Base-by-base conservation (phyloP, 2,888 invertebrate species). In the Hirtodrosophila alboralis region DNA sequence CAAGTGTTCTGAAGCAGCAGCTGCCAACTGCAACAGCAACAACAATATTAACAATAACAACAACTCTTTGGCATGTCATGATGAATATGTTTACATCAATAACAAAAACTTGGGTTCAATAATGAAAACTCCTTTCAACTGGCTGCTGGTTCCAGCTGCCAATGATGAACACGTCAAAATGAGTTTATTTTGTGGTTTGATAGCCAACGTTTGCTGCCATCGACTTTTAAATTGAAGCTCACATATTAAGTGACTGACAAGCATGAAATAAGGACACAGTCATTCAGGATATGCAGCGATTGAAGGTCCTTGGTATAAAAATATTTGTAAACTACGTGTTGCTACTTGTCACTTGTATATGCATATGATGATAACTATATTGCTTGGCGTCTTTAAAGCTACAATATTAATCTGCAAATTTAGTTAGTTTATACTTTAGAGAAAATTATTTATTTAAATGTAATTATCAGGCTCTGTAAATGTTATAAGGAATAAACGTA, bases 1-100 rank as follows among this genome's bases (percentile, higher is more conserved):
- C 68, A 80, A 80, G 74, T 68, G 74, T 66, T 76, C 65, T 71
- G 74, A 65, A 76, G 61, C 65, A 71, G 54, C 77, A 75, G 74
- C 77, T 79, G 79, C 60, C 75, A 64, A n/a, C 28, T 33, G 49
- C 33, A 33, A 31, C 26, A 14, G 26, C 16, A 30, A 14, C 54
- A 45, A 43, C 57, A 52, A 12, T 31, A 51, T 28, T 53, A 59
- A 36, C 54, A 65, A 52, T 68, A 57, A 30, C 45, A 38, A 38
- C 28, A 13, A 18, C 16, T 18, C 38, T 37, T 26, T 54, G 57
- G 33, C 59, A 61, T 57, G 62, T 37, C 47, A 62, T 75, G 83
- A 79, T 83, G 79, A 71, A 79, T 79, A 79, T 75, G 79, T 68
- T 79, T 71, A 79, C 79, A 79, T 79, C 79, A 73, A 79, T 81